Base-by-base conservation (phyloP, 2,797 vertebrate genomes). In the Diceros bicornis region DNA sequence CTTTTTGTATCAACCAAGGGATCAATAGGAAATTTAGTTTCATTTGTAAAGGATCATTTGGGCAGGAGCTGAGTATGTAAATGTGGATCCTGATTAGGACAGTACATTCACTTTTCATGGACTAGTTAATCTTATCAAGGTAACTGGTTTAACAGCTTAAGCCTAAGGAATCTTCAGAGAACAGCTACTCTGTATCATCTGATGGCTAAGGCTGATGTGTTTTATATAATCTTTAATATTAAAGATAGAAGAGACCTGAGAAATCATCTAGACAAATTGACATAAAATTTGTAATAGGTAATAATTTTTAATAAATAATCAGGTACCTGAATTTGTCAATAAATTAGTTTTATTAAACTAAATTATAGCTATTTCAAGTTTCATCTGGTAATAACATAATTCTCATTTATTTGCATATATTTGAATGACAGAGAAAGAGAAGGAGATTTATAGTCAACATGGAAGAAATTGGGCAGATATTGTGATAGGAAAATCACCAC, bases 331-430 rank as follows among this genome's bases (percentile, higher is more conserved):
- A 50, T 90, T 75, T 91, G 14, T 34, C 62, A 91, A 29, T 83
- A 87, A 92, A 59, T 59, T 71, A 32, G 32, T 77, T 94, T 84
- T 89, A 59, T 50, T 92, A 62, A 89, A 91, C 29, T 57, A 57
- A 75, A 79, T 32, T 52, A 52, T 71, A 82, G 61, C 23, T 78
- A 91, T 66, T 55, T 93, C 29, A 72, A 64, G 32, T 1, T 81
- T 52, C 86, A 66, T 83, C 10, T 44, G 7, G 14, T 81, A 4
- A 74, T 81, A 61, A 74, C 11, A 34, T 78, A 77, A 69, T 93
- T 90, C n/a, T 83, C 14, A 50, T 10, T 86, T 7, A 75, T 95
- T 78, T 86, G 27, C 37, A 66, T 64, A 69, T 75, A 6, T 55
- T 93, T 93, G 68, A 32, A 47, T 57, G 57, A 75, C 20, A 59